Evolutionary conservation across 1,140 invertebrate species (phyloP).

Genomic region (Macrocentrus cingulum): DNA sequence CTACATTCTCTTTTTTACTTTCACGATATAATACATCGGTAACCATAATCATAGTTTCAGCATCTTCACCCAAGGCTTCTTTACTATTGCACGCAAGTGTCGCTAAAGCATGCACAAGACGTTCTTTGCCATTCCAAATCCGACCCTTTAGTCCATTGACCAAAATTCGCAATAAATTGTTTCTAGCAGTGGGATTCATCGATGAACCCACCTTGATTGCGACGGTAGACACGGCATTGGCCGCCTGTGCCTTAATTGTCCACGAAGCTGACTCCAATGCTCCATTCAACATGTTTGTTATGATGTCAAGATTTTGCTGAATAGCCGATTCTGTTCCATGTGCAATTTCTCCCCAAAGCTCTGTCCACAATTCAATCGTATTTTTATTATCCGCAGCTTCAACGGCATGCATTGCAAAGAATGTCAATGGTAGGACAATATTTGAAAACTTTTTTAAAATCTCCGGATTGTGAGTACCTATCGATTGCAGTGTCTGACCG

Average conservation of each 20-base stretch:
- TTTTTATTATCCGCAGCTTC: conserved; percentile 67
- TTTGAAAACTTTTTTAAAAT: conserved; percentile 79
- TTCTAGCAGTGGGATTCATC: conserved; percentile 68
- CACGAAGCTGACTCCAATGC: conserved; percentile 81
- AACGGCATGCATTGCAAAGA: conserved; percentile 86
- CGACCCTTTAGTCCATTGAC: conserved; percentile 75
- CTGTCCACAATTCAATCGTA: conserved; percentile 77
- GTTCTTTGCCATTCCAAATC: conserved; percentile 87
- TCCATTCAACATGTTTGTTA: conserved; percentile 69
- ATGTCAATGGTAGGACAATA: conserved; percentile 78
- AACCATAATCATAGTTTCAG: conserved; percentile 56
- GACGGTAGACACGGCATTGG: conserved; percentile 76
- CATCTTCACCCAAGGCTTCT: conserved; percentile 50
- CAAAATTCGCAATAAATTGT: conserved; percentile 69
- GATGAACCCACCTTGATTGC: conserved; percentile 72
- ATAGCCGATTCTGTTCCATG: conserved; percentile 83
- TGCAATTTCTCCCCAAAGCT: conserved; percentile 86
- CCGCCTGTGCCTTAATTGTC: conserved; percentile 84
- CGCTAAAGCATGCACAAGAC: conserved; percentile 74
- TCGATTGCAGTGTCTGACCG: conserved; percentile 77
- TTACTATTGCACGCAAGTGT: conserved; percentile 71
- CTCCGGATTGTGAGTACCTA: conserved; percentile 81
- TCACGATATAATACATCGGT: conserved; percentile 75
- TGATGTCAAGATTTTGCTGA: conserved; percentile 72
- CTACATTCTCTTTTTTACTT: conserved; percentile 75